Conservation (phyloP, 2,113 vertebrate genomes). For the Herpetotheres cachinnans region DNA sequence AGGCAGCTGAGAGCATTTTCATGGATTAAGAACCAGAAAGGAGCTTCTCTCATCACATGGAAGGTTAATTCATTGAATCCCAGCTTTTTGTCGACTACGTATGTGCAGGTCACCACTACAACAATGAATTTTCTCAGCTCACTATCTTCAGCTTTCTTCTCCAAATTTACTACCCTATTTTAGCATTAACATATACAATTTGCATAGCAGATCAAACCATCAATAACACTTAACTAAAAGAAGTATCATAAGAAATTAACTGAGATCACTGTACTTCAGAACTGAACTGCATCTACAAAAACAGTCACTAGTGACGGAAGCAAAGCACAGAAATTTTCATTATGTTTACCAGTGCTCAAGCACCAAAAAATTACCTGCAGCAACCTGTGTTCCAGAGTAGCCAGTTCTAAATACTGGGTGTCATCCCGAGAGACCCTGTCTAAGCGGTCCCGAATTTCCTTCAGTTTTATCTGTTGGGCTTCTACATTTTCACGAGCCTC, state of each 20-base stretch:
- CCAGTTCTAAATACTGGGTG: slow-evolving; percentile 90
- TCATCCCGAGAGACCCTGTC: slow-evolving; percentile 94
- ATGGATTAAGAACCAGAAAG: background rate
- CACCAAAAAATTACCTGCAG: slow-evolving; percentile 83
- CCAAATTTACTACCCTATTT: background rate
- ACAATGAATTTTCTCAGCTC: background rate
- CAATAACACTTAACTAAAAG: background rate
- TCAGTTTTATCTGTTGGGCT: slow-evolving; percentile 83
- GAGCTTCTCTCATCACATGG: background rate
- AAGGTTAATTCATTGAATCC: background rate
- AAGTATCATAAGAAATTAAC: background rate
- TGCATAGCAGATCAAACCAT: background rate
- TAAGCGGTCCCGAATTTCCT: slow-evolving; percentile 90
- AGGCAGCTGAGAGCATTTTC: background rate
- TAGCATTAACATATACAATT: background rate
- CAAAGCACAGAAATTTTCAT: background rate
- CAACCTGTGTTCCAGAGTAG: slow-evolving; percentile 91
- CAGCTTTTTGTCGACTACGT: background rate
- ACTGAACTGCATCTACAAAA: background rate
- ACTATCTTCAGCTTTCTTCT: background rate
- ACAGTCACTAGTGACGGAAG: background rate
- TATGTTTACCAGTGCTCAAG: background rate
- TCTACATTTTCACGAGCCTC: slow-evolving; percentile 86
- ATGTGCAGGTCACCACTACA: background rate
- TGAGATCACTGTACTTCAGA: background rate